These are phyloP conservation scores for Pholis gunnellus DNA, from an alignment of 2,113 vertebrate genomes.

Conservation along the genomic window DNA sequence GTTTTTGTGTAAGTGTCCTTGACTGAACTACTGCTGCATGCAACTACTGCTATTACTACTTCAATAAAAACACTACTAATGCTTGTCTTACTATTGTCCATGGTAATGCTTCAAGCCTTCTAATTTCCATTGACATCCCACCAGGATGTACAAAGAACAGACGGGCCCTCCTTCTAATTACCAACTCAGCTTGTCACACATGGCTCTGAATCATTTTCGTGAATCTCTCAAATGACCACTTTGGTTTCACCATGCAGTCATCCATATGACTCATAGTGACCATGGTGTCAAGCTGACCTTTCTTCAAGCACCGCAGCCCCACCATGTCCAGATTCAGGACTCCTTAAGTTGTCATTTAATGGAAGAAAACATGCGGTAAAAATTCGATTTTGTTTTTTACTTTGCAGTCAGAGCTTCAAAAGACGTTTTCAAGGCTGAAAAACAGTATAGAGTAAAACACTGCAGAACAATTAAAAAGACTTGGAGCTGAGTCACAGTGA, in stretches of 20 bases:
- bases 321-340: neutral
- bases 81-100: neutral
- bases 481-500: constrained; percentile 22
- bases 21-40: too few species aligned
- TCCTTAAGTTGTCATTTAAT: neutral
- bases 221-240: constrained; percentile 39
- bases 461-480: constrained; percentile 1
- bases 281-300: constrained; percentile 55
- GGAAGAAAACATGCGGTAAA: neutral
- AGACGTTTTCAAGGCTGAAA: neutral
- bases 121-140: constrained; percentile 19
- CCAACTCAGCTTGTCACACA: constrained; percentile 19
- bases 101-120: neutral
- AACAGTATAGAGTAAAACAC: neutral
- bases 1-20: too few species aligned
- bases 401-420: constrained; percentile 7
- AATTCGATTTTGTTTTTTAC: neutral
- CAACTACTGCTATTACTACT: too few species aligned
- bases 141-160: constrained; percentile 10
- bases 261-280: constrained; percentile 37
- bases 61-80: neutral
- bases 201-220: constrained; percentile 22
- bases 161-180: constrained; percentile 26
- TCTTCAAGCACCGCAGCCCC: constrained; percentile 44
- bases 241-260: constrained; percentile 46